Base-by-base conservation (phyloP, 2,888 invertebrate genomes). In the Mycogona germanica region DNA sequence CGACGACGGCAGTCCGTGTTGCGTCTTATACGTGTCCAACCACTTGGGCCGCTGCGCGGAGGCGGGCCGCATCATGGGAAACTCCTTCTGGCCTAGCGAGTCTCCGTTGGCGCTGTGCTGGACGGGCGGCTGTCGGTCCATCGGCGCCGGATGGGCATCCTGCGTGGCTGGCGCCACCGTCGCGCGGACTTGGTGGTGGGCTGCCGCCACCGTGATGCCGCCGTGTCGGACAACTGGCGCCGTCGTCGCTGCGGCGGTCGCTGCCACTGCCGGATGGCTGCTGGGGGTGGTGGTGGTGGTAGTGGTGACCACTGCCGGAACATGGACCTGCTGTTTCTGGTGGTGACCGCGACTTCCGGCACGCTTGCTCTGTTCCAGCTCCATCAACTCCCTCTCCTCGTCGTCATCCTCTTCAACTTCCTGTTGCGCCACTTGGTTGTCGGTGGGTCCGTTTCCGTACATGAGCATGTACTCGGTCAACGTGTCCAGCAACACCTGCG, bases 1-100 rank as follows among this genome's bases (percentile, higher is more conserved):
- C n/a, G n/a, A n/a, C n/a, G n/a, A n/a, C n/a, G n/a, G n/a, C n/a
- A n/a, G n/a, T n/a, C n/a, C n/a, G n/a, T n/a, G n/a, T n/a, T n/a
- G n/a, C n/a, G n/a, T n/a, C n/a, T n/a, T n/a, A n/a, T 35, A n/a
- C n/a, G 35, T 35, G 12, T 12, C 35, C 21, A 48, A 25, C 48
- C 48, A 48, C 30, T 48, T 28, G 30, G 41, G 25, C 26, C 42
- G 25, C 14, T 23, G 42, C 4, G 51, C 42, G 4, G 51, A 29
- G 9, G 51, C 51, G 9, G 51, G 51, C 30, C 51, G 41, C 51
- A 51, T 51, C 29, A 51, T 51, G 12, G 51, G 42, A 26, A 51
- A 40, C 21, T 51, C 51, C 29, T 51, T 23, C 29, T 51, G 51
- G 44, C 51, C 51, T 35, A 48, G 12, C 7, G 48, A 9, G 1